Conservation (phyloP, 2,888 invertebrate genomes). For the Lepidochrysops patricia region DNA sequence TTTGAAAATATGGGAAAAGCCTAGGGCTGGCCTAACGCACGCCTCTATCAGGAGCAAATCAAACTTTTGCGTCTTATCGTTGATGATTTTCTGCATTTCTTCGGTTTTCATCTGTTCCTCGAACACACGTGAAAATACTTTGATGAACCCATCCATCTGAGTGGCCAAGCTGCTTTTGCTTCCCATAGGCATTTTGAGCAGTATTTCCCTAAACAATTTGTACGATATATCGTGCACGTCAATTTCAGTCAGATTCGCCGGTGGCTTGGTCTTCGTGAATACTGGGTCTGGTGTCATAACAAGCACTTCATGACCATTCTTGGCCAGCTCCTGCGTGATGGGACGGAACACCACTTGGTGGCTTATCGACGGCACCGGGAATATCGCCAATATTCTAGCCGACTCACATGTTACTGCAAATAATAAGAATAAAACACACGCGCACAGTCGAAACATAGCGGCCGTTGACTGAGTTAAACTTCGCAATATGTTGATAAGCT, state of each 20-base stretch:
- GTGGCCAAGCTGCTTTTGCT: slow-evolving; percentile 16
- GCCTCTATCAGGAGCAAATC: slow-evolving; percentile 41
- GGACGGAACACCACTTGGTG: slow-evolving; percentile 33
- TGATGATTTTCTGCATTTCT: slow-evolving; percentile 21
- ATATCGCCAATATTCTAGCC: slow-evolving; percentile 40
- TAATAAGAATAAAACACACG: not conserved
- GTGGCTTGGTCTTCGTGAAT: slow-evolving; percentile 32
- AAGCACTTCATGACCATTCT: slow-evolving; percentile 45
- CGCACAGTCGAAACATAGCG: not conserved
- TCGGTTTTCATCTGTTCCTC: slow-evolving; percentile 22
- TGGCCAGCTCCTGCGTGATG: slow-evolving; percentile 37
- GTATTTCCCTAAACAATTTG: slow-evolving; percentile 5
- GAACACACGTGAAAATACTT: slow-evolving; percentile 18
- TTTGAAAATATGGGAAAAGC: slow-evolving; percentile 36
- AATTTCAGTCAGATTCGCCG: slow-evolving; percentile 39
- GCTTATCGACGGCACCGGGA: slow-evolving; percentile 46
- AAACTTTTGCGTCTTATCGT: slow-evolving; percentile 25
- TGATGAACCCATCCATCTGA: not conserved
- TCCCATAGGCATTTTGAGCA: slow-evolving; percentile 7
- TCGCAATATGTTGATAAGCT: not conserved
- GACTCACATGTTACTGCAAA: slow-evolving; percentile 10
- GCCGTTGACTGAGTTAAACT: not conserved
- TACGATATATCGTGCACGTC: slow-evolving; percentile 41
- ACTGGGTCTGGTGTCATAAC: slow-evolving; percentile 43
- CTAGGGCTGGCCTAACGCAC: slow-evolving; percentile 26